Percentiles rank a stretch among this genome's conserved stretches.
phyloP scores from a whole-genome alignment of 2,113 vertebrate species.

The Anthoscopus minutus region DNA sequence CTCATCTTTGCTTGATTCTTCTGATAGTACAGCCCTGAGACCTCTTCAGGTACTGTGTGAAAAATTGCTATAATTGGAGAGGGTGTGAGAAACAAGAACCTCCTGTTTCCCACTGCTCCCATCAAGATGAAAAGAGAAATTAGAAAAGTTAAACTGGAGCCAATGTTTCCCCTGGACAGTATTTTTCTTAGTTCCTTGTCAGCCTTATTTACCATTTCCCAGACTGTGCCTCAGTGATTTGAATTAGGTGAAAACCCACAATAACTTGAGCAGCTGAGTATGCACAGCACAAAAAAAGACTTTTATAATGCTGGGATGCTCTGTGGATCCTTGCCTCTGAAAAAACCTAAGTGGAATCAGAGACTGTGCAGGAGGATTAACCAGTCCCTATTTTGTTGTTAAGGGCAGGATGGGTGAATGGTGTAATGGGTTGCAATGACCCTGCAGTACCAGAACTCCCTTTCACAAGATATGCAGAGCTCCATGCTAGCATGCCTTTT shows the following conservation, averaged over 20 bases:
- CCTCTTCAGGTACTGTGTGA: not conserved
- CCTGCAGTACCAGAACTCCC: not conserved
- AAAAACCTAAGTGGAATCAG: not conserved
- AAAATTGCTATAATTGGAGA: not conserved
- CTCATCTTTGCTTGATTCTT: not conserved
- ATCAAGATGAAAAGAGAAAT: slow-evolving; percentile 1
- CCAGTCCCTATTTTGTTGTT: not conserved
- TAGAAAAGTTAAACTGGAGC: not conserved
- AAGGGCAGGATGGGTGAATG: not conserved
- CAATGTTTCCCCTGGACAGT: not conserved
- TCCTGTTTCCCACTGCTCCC: not conserved
- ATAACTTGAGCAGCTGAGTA: not conserved
- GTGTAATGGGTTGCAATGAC: not conserved
- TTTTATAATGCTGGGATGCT: not conserved
- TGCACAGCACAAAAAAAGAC: not conserved
- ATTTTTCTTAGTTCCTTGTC: not conserved
- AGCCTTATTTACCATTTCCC: not conserved
- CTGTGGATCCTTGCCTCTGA: not conserved
- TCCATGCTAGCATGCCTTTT: not conserved
- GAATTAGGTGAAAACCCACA: not conserved
- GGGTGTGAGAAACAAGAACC: not conserved
- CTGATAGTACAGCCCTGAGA: not conserved
- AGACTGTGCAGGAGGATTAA: not conserved
- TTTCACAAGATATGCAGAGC: not conserved
- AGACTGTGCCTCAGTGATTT: not conserved